Conservation (phyloP, 2,797 vertebrate genomes). For the Cuniculus paca region DNA sequence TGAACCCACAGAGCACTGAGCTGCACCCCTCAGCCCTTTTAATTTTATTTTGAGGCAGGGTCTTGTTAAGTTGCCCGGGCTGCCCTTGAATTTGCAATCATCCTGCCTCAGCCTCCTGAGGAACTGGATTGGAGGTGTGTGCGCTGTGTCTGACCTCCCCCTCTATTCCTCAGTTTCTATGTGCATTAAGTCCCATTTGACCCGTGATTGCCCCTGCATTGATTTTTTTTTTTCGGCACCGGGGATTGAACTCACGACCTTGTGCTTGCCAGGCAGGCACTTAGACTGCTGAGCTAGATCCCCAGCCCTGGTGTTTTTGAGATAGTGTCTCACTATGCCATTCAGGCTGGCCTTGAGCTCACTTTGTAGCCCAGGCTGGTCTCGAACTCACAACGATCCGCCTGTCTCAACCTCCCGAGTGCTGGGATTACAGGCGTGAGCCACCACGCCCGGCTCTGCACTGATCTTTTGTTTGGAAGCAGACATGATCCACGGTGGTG, state of each 20-base stretch:
- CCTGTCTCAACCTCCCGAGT: too few relatives aligned
- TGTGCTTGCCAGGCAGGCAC: too few relatives aligned
- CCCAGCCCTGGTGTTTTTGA: too few relatives aligned
- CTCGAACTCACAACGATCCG: too few relatives aligned
- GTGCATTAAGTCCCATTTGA: slow-evolving; percentile 2
- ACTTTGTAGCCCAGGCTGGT: too few relatives aligned
- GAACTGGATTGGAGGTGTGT: not conserved
- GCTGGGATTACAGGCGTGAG: too few relatives aligned
- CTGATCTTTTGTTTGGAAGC: not conserved
- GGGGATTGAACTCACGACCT: too few relatives aligned
- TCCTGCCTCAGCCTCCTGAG: not conserved
- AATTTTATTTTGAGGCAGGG: not conserved
- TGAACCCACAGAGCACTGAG: not conserved
- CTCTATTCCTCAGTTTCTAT: not conserved
- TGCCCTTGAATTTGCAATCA: not conserved
- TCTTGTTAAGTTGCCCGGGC: not conserved
- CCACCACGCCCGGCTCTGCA: too few relatives aligned
- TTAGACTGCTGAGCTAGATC: too few relatives aligned
- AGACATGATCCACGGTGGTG: not conserved
- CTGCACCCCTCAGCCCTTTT: not conserved
- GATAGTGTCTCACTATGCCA: too few relatives aligned
- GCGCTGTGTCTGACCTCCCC: not conserved
- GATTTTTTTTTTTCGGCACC: too few relatives aligned
- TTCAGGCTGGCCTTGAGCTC: too few relatives aligned
- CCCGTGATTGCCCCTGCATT: not conserved